These are phyloP conservation scores for Drosophila anceps DNA, from an alignment of 2,888 invertebrate genomes.

Conservation along the genomic window DNA sequence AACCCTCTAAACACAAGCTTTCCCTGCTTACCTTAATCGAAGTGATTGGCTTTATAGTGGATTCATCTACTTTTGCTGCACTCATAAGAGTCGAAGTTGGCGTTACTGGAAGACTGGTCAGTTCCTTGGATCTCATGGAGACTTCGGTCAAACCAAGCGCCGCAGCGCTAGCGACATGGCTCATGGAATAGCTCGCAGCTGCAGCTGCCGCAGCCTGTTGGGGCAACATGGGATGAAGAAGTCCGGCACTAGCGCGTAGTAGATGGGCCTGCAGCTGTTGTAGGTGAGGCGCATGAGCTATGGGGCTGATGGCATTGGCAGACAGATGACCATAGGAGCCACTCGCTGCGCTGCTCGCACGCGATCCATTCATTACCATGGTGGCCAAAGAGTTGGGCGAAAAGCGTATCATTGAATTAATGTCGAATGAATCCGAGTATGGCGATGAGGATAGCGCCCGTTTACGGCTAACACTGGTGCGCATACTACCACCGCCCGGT, in stretches of 20 bases:
- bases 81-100: conserved; percentile 38
- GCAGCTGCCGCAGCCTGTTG: conserved; percentile 72
- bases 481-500: conserved; percentile 85
- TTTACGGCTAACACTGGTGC: conserved; percentile 91
- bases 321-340: conserved; percentile 99
- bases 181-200: conserved; percentile 82
- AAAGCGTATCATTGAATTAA: conserved; percentile 97
- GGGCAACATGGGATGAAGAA: conserved; percentile 83
- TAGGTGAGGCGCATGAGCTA: conserved; percentile 89
- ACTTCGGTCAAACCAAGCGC: conserved; percentile 48
- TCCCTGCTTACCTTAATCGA: conserved; percentile 40
- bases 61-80: conserved; percentile 33
- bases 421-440: conserved; percentile 97
- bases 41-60: conserved; percentile 9
- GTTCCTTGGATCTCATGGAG: conserved; percentile 33
- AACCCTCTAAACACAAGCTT: background rate
- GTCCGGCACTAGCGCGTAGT: conserved; percentile 87
- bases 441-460: conserved; percentile 97
- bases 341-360: conserved; percentile 91
- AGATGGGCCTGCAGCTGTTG: conserved; percentile 93
- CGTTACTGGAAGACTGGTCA: conserved; percentile 35
- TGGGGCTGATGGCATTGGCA: conserved; percentile 96
- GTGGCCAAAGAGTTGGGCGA: conserved; percentile 96
- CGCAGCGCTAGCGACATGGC: conserved; percentile 60
- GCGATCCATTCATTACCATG: conserved; percentile 90